Percentiles rank a stretch among this genome's conserved stretches.
Conservation (phyloP, 1,140 invertebrate genomes). For the Drosophila carrolli region DNA sequence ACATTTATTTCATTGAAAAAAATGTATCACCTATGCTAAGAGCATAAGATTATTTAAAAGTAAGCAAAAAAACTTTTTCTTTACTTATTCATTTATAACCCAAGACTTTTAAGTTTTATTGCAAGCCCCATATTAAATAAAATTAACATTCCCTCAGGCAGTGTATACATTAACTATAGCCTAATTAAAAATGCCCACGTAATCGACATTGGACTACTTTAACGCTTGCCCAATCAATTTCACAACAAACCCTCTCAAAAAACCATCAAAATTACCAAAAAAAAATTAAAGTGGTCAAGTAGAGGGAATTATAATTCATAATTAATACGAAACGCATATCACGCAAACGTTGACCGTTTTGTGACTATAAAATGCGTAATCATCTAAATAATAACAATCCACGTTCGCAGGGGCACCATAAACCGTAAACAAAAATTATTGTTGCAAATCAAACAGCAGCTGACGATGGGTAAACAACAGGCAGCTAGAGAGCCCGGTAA, state of each 20-base stretch:
- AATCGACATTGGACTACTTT: slow-evolving; percentile 31
- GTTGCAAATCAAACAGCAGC: slow-evolving; percentile 64
- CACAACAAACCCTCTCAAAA: slow-evolving; percentile 23
- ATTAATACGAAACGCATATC: slow-evolving; percentile 67
- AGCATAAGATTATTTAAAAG: no score
- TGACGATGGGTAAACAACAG: slow-evolving; percentile 61
- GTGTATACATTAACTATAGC: slow-evolving; percentile 2
- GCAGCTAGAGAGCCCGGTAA: slow-evolving; percentile 38
- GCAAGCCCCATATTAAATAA: not conserved
- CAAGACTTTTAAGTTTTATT: not conserved
- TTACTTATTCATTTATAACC: no score
- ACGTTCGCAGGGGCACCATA: slow-evolving; percentile 44
- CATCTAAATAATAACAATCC: slow-evolving; percentile 58
- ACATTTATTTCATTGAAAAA: no score
- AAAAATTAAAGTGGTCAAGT: slow-evolving; percentile 9
- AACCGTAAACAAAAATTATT: slow-evolving; percentile 58
- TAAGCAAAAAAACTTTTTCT: no score
- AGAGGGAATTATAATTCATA: slow-evolving; percentile 53
- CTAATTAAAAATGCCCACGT: slow-evolving; percentile 35
- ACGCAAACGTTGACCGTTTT: slow-evolving; percentile 46
- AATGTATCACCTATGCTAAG: no score
- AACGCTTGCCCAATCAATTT: slow-evolving; percentile 39
- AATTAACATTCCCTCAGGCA: not conserved
- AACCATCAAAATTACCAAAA: slow-evolving; percentile 18
- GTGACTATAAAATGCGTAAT: slow-evolving; percentile 60